phyloP scores from a whole-genome alignment of 2,797 vertebrate species.

The Tiaroga cobitis region DNA sequence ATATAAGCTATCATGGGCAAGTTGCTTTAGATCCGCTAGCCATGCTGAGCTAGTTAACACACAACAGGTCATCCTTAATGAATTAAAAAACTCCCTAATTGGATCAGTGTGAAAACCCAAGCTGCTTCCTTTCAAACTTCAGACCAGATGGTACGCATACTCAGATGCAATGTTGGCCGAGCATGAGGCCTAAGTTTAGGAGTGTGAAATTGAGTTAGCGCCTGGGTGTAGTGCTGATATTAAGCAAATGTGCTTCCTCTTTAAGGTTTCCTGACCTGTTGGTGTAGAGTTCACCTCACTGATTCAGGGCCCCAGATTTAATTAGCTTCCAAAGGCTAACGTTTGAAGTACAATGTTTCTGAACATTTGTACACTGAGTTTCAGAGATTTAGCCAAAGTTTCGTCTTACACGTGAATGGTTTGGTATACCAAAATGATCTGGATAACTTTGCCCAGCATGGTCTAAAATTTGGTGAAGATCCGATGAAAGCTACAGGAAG shows the following conservation, averaged over 20 bases:
- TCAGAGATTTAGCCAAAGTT: background rate
- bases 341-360: conserved; percentile 8
- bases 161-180: conserved; percentile 74
- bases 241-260: conserved; percentile 71
- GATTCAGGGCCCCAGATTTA: conserved; percentile 71
- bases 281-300: conserved; percentile 72
- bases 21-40: conserved; percentile 74
- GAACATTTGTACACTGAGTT: background rate
- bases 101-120: conserved; percentile 82
- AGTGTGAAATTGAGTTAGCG: conserved; percentile 87
- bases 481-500: background rate
- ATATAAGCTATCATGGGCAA: conserved; percentile 67
- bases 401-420: background rate
- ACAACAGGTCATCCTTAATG: conserved; percentile 81
- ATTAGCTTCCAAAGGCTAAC: conserved; percentile 72
- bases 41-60: conserved; percentile 86
- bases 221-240: conserved; percentile 74
- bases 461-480: background rate
- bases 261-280: conserved; percentile 72
- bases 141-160: conserved; percentile 80
- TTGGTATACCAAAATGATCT: background rate
- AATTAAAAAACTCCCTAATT: conserved; percentile 84
- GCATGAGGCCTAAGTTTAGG: conserved; percentile 72
- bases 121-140: conserved; percentile 79
- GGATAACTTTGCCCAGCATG: background rate